A percentile compares a stretch with the other conserved stretches of the same genome.
These are phyloP conservation scores for Apodemus sylvaticus DNA, from an alignment of 2,113 vertebrate species.

Conservation along the genomic window DNA sequence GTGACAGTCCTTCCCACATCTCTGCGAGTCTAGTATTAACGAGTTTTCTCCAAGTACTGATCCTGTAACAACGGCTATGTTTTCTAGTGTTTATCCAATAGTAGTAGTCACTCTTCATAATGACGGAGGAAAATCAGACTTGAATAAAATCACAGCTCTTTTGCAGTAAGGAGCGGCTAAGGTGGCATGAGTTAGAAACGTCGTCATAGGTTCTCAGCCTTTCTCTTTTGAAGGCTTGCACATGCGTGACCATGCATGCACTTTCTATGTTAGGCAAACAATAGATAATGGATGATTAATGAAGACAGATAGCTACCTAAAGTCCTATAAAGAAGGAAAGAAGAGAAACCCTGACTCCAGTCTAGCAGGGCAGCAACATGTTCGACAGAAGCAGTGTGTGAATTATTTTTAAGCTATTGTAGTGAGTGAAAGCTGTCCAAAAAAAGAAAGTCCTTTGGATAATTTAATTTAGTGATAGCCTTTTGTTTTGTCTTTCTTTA, in stretches of 20 bases:
- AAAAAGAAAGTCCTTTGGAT: not conserved
- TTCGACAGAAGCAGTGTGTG: not conserved
- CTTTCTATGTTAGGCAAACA: not conserved
- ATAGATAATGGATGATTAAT: not conserved
- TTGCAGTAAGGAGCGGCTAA: not conserved
- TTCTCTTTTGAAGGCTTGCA: not conserved
- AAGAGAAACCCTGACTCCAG: not conserved
- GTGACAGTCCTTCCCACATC: not conserved
- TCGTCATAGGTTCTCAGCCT: not conserved
- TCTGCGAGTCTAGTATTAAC: not conserved
- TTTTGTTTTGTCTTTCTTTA: not conserved
- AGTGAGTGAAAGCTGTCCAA: not conserved
- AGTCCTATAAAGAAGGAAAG: not conserved
- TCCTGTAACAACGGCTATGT: not conserved
- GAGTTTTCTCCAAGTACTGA: conserved; percentile 34
- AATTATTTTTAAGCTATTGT: not conserved
- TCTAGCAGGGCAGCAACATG: not conserved
- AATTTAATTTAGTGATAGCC: not conserved
- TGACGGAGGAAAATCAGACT: conserved; percentile 17
- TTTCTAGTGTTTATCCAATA: not conserved
- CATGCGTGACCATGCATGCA: no score
- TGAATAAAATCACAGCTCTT: not conserved
- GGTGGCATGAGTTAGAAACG: not conserved
- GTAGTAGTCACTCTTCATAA: not conserved
- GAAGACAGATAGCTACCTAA: not conserved